Evolutionary conservation across 2,113 vertebrate species (phyloP).

Genomic region (Kryptolebias marmoratus): DNA sequence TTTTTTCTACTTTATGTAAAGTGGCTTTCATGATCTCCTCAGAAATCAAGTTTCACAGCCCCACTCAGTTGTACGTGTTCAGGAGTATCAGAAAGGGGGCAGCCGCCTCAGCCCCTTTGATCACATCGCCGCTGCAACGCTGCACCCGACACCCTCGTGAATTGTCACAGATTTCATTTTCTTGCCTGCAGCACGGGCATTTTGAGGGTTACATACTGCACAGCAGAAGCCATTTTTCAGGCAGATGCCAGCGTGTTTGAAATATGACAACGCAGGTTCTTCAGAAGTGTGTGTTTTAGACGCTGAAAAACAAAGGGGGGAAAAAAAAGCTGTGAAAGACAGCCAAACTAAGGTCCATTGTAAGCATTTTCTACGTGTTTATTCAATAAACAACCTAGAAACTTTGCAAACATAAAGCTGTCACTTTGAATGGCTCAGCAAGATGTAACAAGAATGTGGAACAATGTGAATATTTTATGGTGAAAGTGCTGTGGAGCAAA

Average conservation of each 20-base stretch:
- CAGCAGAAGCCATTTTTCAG: conserved; percentile 43
- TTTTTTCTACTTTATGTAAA: neutral
- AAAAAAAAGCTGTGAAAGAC: conserved; percentile 6
- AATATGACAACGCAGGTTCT: conserved; percentile 30
- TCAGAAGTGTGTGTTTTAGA: conserved; percentile 24
- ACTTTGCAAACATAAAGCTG: conserved; percentile 6
- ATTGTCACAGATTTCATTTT: conserved; percentile 48
- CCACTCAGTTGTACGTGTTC: conserved; percentile 3
- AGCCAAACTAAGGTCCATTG: conserved; percentile 17
- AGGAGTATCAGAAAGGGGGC: conserved; percentile 31
- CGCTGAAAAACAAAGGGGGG: conserved; percentile 16
- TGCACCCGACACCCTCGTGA: conserved; percentile 38
- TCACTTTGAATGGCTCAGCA: conserved; percentile 14
- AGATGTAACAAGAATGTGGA: conserved; percentile 12
- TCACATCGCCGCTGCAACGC: conserved; percentile 26
- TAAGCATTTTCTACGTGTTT: conserved; percentile 14
- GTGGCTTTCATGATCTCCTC: neutral
- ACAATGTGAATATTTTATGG: neutral
- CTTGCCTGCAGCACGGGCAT: conserved; percentile 42
- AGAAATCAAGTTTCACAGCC: conserved; percentile 10
- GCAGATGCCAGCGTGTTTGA: conserved; percentile 48
- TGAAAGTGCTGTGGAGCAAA: neutral
- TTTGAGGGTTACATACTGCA: conserved; percentile 49
- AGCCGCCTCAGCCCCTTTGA: conserved; percentile 28
- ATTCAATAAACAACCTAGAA: conserved; percentile 26